phyloP scores from a whole-genome alignment of 1,140 invertebrate genomes.

The Ericerus pela region DNA sequence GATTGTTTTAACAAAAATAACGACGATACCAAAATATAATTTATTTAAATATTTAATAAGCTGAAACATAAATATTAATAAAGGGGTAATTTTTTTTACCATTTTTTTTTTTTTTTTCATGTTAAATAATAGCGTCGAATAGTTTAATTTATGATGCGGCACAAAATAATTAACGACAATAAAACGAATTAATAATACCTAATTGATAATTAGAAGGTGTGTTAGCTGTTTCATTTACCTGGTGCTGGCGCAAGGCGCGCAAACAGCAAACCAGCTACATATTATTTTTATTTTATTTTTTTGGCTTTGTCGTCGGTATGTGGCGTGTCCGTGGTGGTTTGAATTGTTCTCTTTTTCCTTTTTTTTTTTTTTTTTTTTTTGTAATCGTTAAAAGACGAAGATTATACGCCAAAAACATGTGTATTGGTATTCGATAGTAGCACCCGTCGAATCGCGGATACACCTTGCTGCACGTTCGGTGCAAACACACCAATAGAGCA shows the following conservation, averaged over 20 bases:
- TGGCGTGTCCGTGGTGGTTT: background rate
- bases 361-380: background rate
- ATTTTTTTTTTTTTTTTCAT: too few species aligned
- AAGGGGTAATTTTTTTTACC: conserved; percentile 6
- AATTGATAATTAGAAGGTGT: conserved; percentile 10
- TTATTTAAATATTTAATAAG: too few species aligned
- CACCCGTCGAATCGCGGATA: conserved; percentile 2
- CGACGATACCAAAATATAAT: conserved; percentile 2
- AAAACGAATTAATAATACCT: conserved; percentile 10
- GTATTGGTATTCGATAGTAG: background rate
- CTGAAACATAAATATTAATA: conserved; percentile 10
- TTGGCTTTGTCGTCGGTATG: conserved; percentile 3
- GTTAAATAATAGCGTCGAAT: conserved; percentile 1
- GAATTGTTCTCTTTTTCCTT: background rate
- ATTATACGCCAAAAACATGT: too few species aligned
- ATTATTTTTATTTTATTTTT: too few species aligned
- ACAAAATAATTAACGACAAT: conserved; percentile 11
- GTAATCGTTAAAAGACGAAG: background rate
- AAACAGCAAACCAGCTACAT: too few species aligned
- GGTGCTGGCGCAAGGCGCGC: too few species aligned
- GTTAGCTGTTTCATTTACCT: conserved; percentile 7
- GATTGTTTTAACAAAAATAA: conserved; percentile 8
- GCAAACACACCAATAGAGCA: background rate
- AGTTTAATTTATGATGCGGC: conserved; percentile 8
- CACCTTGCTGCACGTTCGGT: background rate